Conservation (phyloP, 2,797 vertebrate genomes). For the Jordanella pulchra region DNA sequence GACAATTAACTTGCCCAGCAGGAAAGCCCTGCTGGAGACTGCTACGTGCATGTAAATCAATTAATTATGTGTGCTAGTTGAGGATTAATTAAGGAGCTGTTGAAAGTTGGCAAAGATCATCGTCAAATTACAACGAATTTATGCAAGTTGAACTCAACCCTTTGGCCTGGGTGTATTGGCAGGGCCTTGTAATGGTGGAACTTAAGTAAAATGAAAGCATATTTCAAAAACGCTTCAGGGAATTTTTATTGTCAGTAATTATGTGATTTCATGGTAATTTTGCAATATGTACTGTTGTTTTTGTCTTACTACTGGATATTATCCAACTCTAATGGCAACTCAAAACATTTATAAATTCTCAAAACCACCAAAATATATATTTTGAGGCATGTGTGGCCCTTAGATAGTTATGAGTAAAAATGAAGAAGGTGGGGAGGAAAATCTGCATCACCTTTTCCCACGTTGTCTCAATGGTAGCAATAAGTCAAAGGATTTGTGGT, state of each 20-base stretch:
- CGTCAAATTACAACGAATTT: slow-evolving; percentile 19
- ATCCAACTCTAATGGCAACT: background rate
- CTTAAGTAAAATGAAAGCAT: background rate
- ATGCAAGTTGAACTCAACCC: slow-evolving; percentile 15
- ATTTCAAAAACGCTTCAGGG: background rate
- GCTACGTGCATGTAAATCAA: slow-evolving; percentile 57
- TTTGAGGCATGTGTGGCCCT: background rate
- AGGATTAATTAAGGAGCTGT: slow-evolving; percentile 68
- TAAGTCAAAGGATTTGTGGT: slow-evolving; percentile 51
- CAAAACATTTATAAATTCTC: background rate
- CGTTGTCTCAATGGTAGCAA: slow-evolving; percentile 27
- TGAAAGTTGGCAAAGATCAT: slow-evolving; percentile 52
- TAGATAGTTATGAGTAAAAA: slow-evolving; percentile 10
- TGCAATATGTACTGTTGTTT: background rate
- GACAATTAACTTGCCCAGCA: slow-evolving; percentile 76
- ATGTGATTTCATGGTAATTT: background rate
- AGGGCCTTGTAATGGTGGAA: background rate
- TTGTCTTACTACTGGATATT: background rate
- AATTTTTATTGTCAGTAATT: background rate
- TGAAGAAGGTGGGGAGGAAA: slow-evolving; percentile 13
- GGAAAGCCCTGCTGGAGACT: slow-evolving; percentile 53
- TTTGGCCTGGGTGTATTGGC: background rate
- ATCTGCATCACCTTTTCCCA: slow-evolving; percentile 53
- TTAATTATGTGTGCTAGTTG: slow-evolving; percentile 65
- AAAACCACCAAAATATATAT: no score